Evolutionary conservation across 35 echinoderm and acorn worm genomes (phyloP), one percentile per base, ranked within the genome.

Genomic region (Diadema setosum): DNA sequence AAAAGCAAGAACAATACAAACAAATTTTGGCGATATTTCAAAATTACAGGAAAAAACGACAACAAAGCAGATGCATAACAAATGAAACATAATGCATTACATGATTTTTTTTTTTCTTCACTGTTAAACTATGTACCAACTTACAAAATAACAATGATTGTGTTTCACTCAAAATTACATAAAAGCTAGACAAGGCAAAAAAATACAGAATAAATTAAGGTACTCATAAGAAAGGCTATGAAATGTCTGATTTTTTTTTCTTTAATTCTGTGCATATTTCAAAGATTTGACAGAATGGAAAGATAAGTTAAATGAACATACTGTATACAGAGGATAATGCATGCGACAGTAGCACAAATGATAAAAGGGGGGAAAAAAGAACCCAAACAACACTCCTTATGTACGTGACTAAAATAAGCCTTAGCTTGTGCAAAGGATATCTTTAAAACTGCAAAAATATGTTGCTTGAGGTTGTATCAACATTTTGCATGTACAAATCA

Each of bases 21-120:
- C n/a, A n/a, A n/a, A n/a, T n/a, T 67, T 67, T 67, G 63, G 63
- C 63, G 63, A 67, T 67, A 67, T 67, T 67, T 67, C 63, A 67
- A 67, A n/a, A 67, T 33, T 67, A 67, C 12, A 67, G 36, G 37
- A 67, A 8, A 33, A 67, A 63, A 16, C 30, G 24, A 33, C 30
- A 63, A 16, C 30, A n/a, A 67, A 67, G 37, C 24, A 29, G 37
- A 67, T 67, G 63, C 63, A 33, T 67, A 2, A 67, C 29, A 67
- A 11, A 26, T 65, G 37, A 65, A 67, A 33, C 63, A 67, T 34
- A 32, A 67, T 18, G 30, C 27, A 67, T 67, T 26, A 67, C 63
- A 32, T 67, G 30, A n/a, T n/a, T n/a, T n/a, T n/a, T n/a, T n/a
- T n/a, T n/a, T n/a, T n/a, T n/a, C n/a, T n/a, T n/a, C n/a, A n/a